phyloP scores from a whole-genome alignment of 2,797 vertebrate genomes.

The Gymnoscopelus microlampas region DNA sequence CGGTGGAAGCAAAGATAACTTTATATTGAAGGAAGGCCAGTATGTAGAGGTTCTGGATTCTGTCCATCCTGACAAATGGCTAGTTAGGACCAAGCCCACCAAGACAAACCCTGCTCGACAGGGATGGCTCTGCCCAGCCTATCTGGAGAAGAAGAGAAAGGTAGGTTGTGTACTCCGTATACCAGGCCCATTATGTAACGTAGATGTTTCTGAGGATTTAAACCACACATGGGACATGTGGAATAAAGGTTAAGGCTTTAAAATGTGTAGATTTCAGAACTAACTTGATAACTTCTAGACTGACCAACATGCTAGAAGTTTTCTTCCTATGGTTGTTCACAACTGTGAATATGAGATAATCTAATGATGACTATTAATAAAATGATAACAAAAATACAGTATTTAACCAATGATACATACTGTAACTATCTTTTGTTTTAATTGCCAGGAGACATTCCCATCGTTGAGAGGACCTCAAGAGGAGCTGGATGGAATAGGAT shows the following conservation, averaged over 20 bases:
- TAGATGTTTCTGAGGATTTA: too few species aligned
- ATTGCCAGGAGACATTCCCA: slow-evolving; percentile 68
- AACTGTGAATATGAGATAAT: too few species aligned
- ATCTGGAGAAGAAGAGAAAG: slow-evolving; percentile 94
- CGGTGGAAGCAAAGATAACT: slow-evolving; percentile 84
- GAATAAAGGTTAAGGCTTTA: too few species aligned
- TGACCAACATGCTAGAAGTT: too few species aligned
- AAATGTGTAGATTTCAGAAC: too few species aligned
- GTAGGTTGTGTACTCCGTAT: slow-evolving; percentile 64
- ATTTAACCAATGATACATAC: too few species aligned
- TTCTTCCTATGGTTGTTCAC: too few species aligned
- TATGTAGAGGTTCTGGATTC: slow-evolving; percentile 96
- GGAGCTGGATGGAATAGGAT: slow-evolving; percentile 80
- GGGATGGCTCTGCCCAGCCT: slow-evolving; percentile 98
- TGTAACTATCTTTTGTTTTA: background rate
- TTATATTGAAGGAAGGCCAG: slow-evolving; percentile 93
- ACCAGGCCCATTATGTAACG: background rate
- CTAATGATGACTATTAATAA: too few species aligned
- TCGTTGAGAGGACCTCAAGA: slow-evolving; percentile 64
- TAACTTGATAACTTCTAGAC: too few species aligned
- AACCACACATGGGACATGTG: too few species aligned
- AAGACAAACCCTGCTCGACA: slow-evolving; percentile 93
- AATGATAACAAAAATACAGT: too few species aligned
- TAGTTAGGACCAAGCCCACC: slow-evolving; percentile 95
- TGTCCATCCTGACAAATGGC: slow-evolving; percentile 92